Percentiles rank a stretch among this genome's conserved stretches.
These are phyloP conservation scores for Pilophorus perplexus DNA, from an alignment of 2,888 invertebrate genomes.

Conservation along the genomic window DNA sequence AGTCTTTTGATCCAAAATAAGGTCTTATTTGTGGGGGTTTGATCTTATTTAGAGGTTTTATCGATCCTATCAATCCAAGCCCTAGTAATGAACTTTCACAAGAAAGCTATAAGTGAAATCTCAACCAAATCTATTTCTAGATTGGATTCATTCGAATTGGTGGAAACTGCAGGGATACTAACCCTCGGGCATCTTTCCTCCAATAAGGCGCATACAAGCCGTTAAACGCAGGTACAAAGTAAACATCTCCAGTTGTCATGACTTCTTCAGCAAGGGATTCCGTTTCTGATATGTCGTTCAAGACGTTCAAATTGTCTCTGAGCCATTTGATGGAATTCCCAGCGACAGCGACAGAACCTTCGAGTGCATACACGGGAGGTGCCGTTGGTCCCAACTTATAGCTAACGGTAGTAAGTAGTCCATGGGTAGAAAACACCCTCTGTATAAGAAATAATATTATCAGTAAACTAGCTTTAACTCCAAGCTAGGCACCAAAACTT, in stretches of 20 bases:
- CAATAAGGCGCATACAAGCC: conserved; percentile 98
- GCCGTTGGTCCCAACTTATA: conserved; percentile 81
- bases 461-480: conserved; percentile 2
- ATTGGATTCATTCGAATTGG: no score
- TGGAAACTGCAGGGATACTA: no score
- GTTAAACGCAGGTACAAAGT: conserved; percentile 96
- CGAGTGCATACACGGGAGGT: conserved; percentile 87
- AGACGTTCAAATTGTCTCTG: conserved; percentile 82
- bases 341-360: conserved; percentile 91
- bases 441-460: conserved; percentile 51
- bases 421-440: conserved; percentile 81
- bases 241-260: conserved; percentile 87
- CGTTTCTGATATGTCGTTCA: conserved; percentile 68
- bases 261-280: conserved; percentile 72
- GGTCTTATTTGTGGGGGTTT: no score
- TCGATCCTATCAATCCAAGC: no score
- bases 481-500: no score
- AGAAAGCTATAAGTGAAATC: no score
- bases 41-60: no score
- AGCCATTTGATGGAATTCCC: conserved; percentile 93
- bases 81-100: no score
- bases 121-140: no score
- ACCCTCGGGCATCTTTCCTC: conserved; percentile 87
- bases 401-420: conserved; percentile 85
- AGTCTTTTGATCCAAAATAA: no score